Base-by-base conservation (phyloP, 2,888 invertebrate genomes). In the Gymnosoma rotundatum region DNA sequence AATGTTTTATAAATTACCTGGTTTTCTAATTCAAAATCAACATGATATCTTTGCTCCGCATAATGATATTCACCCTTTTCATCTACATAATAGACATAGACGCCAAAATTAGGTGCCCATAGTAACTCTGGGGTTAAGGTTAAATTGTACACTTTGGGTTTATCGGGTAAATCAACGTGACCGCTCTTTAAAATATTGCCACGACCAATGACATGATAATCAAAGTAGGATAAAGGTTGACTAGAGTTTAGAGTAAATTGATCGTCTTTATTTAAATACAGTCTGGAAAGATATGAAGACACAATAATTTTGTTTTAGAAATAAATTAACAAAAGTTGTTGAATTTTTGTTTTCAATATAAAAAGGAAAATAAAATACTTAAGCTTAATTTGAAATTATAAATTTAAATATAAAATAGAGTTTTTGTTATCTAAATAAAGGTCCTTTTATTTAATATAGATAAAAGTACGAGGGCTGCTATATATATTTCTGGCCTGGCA, bases 101-200 rank as follows among this genome's bases (percentile, higher is more conserved):
- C 93, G 88, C 96, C 95, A 18, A 96, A 96, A 78, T 95, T 95
- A 0, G 98, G 98, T 0, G 96, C 94, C 95, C 97, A 96, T 12
- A 94, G 94, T 85, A 95, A 94, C 0, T 95, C 94, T 14, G 97
- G 95, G 42, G 94, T 93, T 88, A 98, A 95, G 60, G 95, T 94
- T 86, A 96, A 93, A 84, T 94, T 94, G 78, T 94, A 93, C 80
- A 93, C 92, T 79, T 92, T 92, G 0, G 93, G 84, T 0, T 89
- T 87, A 8, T 93, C 92, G 7, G 93, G 93, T 1, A 90, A 63
- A 0, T 94, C 94, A 10, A 97, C 92, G 7, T 96, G 96, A 86
- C 95, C 95, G 0, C 97, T 96, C 18, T 95, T 91, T 9, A 97
- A 92, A 21, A 98, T 95, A 89, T 97, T 96, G 0, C 98, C 98